A percentile compares a stretch with the other conserved stretches of the same genome.
Conservation (phyloP, 2,113 vertebrate genomes). For the Clarias gariepinus region DNA sequence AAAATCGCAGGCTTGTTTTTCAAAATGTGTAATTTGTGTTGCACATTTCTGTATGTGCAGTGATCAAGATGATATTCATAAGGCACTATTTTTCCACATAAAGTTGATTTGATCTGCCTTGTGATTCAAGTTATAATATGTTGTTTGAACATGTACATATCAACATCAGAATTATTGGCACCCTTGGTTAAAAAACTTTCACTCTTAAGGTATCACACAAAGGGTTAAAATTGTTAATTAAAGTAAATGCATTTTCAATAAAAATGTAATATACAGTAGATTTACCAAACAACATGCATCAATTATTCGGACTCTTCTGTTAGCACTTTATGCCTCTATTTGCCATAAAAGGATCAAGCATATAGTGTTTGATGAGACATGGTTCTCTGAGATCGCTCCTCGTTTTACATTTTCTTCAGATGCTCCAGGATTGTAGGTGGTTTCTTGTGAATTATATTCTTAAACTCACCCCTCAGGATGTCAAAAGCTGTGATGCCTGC, state of each 20-base stretch:
- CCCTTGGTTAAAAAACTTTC: background rate
- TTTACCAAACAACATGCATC: background rate
- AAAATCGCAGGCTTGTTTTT: background rate
- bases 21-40: constrained; percentile 1
- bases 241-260: background rate
- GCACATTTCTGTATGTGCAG: background rate
- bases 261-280: background rate
- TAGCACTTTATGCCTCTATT: background rate
- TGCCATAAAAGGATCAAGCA: background rate
- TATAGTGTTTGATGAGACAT: background rate
- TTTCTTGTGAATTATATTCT: background rate
- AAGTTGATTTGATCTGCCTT: constrained; percentile 5
- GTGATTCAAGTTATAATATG: background rate
- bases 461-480: background rate
- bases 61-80: background rate
- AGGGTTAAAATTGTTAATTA: background rate
- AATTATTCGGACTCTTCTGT: background rate
- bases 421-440: background rate
- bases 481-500: too few species aligned
- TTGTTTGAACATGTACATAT: background rate
- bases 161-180: background rate
- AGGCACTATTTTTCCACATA: background rate
- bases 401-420: background rate
- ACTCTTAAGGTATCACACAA: background rate
- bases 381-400: background rate